phyloP scores from a whole-genome alignment of 2,113 vertebrate species.

The Anolis carolinensis region DNA sequence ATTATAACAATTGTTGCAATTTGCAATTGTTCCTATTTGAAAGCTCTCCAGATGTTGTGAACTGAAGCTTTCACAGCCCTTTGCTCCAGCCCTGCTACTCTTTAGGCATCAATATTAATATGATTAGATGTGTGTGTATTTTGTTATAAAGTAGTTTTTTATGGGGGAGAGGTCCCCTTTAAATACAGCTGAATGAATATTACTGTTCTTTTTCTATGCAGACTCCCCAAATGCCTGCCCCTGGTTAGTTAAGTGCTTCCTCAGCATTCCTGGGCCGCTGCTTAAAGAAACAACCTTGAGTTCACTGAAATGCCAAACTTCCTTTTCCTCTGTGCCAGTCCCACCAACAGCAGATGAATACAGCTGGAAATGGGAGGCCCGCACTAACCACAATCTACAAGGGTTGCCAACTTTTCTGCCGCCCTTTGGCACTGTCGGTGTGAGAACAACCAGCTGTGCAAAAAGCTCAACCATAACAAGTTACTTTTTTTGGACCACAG shows the following conservation, averaged over 20 bases:
- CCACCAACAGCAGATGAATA: constrained; percentile 2
- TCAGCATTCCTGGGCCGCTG: constrained; percentile 18
- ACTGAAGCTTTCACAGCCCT: too few species aligned
- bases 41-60: too few species aligned
- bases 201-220: not conserved
- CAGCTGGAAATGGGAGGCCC: not conserved
- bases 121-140: not conserved
- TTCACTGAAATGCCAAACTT: constrained; percentile 2
- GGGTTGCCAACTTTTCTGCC: not conserved
- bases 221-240: not conserved
- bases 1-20: too few species aligned
- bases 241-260: constrained; percentile 8
- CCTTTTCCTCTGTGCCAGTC: constrained; percentile 26
- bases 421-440: not conserved
- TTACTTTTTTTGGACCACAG: not conserved
- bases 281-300: constrained; percentile 22
- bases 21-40: too few species aligned
- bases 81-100: not conserved
- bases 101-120: not conserved
- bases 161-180: not conserved
- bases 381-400: not conserved
- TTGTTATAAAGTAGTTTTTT: not conserved
- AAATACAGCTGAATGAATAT: not conserved
- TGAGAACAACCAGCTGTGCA: not conserved
- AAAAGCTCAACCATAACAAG: not conserved